Base-by-base conservation (phyloP, 1,140 invertebrate genomes). In the Drosophila lowei region DNA sequence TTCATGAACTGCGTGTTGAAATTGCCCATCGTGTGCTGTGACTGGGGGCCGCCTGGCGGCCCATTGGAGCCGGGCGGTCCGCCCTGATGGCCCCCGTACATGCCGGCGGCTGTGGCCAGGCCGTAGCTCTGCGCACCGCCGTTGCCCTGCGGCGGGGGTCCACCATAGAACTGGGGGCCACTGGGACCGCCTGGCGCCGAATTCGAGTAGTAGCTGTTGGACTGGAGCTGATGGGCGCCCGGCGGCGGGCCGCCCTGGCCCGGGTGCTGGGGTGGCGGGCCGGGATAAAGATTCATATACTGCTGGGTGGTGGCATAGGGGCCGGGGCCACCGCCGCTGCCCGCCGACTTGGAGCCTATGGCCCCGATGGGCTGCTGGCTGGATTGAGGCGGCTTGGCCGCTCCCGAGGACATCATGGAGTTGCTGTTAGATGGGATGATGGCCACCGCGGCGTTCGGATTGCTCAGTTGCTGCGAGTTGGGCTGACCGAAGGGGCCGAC, bases 391-490 rank as follows among this genome's bases (percentile, higher is more conserved):
- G 96, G 96, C 90, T 98, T 98, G 13, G 97, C 96, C 72, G 95
- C 95, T 9, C 89, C 89, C 41, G 96, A 96, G 1, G 97, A 97
- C 96, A 98, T 97, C 48, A 97, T 93, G 18, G 96, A 97, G 91
- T 97, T 97, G 72, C 90, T 91, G 72, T 83, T 95, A 25, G 96
- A 97, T 52, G 96, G 97, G 62, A 98, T 97, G 65, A 98, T 94
- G 48, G 89, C 60, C 9, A 90, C 89, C 0, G 80, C 77, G 25
- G 96, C 97, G 79, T 95, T 97, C 23, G 96, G 96, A 92, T 96
- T 97, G 85, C 94, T 96, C 68, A 94, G 94, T 58, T 96, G 93
- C 83, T 97, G 96, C 53, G 90, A 95, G 53, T 86, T 89, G 9
- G 89, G 95, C 95, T 90, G 96, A n/a, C 83, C 83, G 13, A 90